Conservation (phyloP, 1,140 invertebrate species). For the Epicauta chinensis region DNA sequence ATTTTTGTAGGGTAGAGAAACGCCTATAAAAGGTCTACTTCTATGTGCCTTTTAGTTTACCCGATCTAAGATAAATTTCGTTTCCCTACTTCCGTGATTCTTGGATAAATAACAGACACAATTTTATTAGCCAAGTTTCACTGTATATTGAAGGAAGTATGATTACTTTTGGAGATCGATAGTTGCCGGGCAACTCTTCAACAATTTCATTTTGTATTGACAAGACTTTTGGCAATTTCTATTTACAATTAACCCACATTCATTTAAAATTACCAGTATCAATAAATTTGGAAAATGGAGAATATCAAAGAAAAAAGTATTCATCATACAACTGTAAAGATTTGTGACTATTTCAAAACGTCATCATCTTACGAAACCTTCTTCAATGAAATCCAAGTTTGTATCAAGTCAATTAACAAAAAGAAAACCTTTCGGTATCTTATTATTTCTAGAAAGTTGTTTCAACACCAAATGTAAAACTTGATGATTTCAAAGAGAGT, state of each 20-base stretch:
- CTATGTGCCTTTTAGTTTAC: too few relatives aligned
- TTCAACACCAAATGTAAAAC: slow-evolving; percentile 61
- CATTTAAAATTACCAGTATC: too few relatives aligned
- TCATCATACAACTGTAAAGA: slow-evolving; percentile 55
- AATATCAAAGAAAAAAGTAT: slow-evolving; percentile 50
- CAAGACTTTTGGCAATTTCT: too few relatives aligned
- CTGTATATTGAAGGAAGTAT: too few relatives aligned
- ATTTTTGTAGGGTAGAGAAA: too few relatives aligned
- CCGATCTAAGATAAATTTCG: too few relatives aligned
- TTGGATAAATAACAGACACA: too few relatives aligned
- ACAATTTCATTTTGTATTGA: slow-evolving; percentile 5
- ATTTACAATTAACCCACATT: not conserved
- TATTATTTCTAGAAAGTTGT: slow-evolving; percentile 59
- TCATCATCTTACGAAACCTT: slow-evolving; percentile 58
- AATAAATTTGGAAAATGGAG: too few relatives aligned
- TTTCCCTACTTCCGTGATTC: too few relatives aligned
- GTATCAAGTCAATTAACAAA: not conserved
- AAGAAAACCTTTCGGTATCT: not conserved
- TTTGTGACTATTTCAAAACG: slow-evolving; percentile 55
- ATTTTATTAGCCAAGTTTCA: too few relatives aligned
- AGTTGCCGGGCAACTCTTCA: slow-evolving; percentile 8
- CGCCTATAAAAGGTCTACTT: too few relatives aligned
- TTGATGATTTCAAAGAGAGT: slow-evolving; percentile 69
- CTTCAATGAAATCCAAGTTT: slow-evolving; percentile 57
- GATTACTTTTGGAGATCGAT: too few relatives aligned